Percentiles rank a stretch among this genome's conserved stretches.
Conservation (phyloP, 1,140 invertebrate species). For the Microplitis demolitor region DNA sequence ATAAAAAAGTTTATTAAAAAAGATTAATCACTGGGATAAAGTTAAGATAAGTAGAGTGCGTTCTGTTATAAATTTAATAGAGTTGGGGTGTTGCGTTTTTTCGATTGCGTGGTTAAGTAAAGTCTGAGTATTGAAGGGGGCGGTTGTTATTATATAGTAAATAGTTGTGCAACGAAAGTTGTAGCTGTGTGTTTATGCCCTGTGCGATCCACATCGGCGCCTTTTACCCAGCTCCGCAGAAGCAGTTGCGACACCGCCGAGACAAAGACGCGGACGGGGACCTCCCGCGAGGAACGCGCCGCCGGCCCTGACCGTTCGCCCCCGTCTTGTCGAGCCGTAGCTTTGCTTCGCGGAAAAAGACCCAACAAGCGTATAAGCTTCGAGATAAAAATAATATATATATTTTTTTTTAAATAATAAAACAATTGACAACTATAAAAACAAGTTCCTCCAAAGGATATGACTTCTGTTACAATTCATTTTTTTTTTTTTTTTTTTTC, state of each 20-base stretch:
- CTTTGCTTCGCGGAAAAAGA: constrained; percentile 20
- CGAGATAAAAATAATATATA: neutral
- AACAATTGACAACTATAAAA: neutral
- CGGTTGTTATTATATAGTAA: neutral
- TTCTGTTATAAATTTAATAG: too few species aligned
- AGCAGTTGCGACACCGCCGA: constrained; percentile 39
- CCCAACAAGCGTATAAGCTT: neutral
- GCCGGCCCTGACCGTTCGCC: constrained; percentile 36
- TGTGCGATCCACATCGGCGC: constrained; percentile 35
- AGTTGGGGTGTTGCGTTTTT: too few species aligned
- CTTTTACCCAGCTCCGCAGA: constrained; percentile 36
- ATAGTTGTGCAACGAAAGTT: constrained; percentile 10
- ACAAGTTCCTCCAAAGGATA: neutral
- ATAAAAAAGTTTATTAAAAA: too few species aligned
- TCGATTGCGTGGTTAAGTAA: too few species aligned
- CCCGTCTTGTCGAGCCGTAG: constrained; percentile 17
- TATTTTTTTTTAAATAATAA: neutral
- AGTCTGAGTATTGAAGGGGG: neutral
- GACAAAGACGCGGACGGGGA: constrained; percentile 42
- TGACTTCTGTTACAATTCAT: neutral
- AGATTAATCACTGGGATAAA: too few species aligned
- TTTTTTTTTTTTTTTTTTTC: neutral
- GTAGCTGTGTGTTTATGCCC: neutral
- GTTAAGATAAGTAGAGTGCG: too few species aligned
- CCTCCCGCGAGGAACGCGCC: constrained; percentile 35